Evolutionary conservation across 2,113 vertebrate species (phyloP), one percentile per base, ranked within the genome.

Genomic region (Rhabdornis inornatus): DNA sequence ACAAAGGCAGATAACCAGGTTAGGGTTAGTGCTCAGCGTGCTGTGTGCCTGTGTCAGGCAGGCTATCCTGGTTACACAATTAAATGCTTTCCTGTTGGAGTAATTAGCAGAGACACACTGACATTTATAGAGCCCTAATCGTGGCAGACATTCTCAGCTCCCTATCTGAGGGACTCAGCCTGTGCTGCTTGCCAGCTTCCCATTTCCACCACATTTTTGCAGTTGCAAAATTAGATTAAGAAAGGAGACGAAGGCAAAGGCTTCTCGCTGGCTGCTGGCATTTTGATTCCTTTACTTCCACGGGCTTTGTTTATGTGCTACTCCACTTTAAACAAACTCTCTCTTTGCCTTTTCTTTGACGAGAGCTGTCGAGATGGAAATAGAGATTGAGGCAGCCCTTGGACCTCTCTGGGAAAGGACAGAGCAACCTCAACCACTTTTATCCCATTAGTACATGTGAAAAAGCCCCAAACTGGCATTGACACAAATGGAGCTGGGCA

Each of bases 11-110:
- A 95, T 94, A 80, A 80, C 75, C 94, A 93, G 82, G 90, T 83
- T 89, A 56, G 94, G 90, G 94, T 78, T 83, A 49, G 92, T 19
- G 87, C 39, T 71, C 1, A 2, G 89, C 49, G 39, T 85, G 53
- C 60, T 72, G 64, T 24, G 66, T 18, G 82, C 65, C 82, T 45
- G 77, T 59, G 91, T 33, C 95, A 52, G 90, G 49, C 35, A 57
- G 80, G 81, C 39, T 35, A 23, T 76, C 88, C 95, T 87, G 93
- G 44, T 61, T 50, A 6, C 96, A 89, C 78, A 83, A 94, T 92
- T 85, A 81, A 95, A 35, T 33, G 91, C 57, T 93, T 96, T 96
- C 96, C 96, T 97, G 71, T 76, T 20, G 70, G 82, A 69, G 91
- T 39, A 95, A 95, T 94, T 93, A 96, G 83, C 47, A 89, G 50